phyloP scores from a whole-genome alignment of 2,888 invertebrate genomes.

The Agonum fuliginosum region DNA sequence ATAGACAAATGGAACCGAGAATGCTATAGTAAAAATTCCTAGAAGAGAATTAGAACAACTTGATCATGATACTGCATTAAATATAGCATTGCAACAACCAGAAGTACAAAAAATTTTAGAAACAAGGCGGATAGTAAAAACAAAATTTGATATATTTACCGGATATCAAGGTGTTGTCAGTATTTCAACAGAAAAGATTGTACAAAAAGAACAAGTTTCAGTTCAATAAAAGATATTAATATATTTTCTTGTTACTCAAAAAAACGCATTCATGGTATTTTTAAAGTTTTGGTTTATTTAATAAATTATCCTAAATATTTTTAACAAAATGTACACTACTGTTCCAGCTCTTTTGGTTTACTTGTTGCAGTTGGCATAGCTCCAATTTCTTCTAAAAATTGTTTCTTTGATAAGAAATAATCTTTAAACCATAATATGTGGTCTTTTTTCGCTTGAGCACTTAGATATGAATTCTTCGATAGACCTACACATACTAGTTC shows the following conservation, averaged over 20 bases:
- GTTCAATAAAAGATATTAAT: too few species aligned
- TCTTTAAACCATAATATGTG: constrained; percentile 94
- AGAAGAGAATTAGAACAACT: constrained; percentile 74
- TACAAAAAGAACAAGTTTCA: constrained; percentile 10
- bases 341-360: constrained; percentile 47
- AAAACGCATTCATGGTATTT: background rate
- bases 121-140: constrained; percentile 67
- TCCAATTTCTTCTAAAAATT: constrained; percentile 81
- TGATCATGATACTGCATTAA: constrained; percentile 74
- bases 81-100: constrained; percentile 73
- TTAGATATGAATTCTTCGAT: constrained; percentile 94
- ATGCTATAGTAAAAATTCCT: constrained; percentile 74
- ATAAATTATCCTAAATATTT: background rate
- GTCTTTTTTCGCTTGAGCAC: constrained; percentile 89
- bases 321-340: constrained; percentile 61
- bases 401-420: constrained; percentile 89
- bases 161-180: constrained; percentile 70
- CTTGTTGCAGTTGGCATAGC: constrained; percentile 72
- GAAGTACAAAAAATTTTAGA: constrained; percentile 69
- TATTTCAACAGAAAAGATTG: constrained; percentile 60
- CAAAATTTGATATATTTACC: constrained; percentile 67
- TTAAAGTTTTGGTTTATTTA: background rate
- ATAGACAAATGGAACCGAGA: constrained; percentile 75
- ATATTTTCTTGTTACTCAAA: too few species aligned
- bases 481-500: constrained; percentile 95